These are phyloP conservation scores for Drosophila ustulata DNA, from an alignment of 2,888 invertebrate genomes.

Conservation along the genomic window DNA sequence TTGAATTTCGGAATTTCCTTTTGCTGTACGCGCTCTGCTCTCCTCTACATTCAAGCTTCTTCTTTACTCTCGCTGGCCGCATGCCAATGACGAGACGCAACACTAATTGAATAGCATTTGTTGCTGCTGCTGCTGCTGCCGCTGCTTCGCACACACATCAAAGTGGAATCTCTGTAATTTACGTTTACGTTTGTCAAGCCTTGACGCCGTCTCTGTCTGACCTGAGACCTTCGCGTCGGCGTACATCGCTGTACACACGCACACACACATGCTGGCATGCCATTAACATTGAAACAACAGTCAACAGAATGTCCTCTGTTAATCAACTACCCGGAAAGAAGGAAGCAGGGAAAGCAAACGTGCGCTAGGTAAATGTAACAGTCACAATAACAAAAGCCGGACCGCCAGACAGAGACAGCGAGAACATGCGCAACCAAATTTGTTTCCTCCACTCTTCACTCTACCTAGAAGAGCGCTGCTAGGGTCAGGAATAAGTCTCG, in stretches of 20 bases:
- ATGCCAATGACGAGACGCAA: conserved; percentile 65
- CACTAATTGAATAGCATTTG: conserved; percentile 73
- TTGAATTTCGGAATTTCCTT: conserved; percentile 66
- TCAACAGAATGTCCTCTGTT: conserved; percentile 47
- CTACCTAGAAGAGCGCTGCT: conserved; percentile 37
- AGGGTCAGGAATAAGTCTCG: conserved; percentile 17
- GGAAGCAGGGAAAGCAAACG: conserved; percentile 33
- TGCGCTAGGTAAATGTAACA: conserved; percentile 57
- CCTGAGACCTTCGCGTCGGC: conserved; percentile 52
- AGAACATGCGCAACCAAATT: conserved; percentile 36
- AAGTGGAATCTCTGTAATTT: conserved; percentile 69
- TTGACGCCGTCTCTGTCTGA: conserved; percentile 48
- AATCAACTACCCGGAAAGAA: conserved; percentile 41
- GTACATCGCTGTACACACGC: conserved; percentile 15
- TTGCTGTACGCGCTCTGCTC: conserved; percentile 22
- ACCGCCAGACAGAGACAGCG: conserved; percentile 7
- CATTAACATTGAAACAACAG: conserved; percentile 69
- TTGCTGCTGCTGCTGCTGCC: conserved; percentile 24
- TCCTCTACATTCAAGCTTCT: conserved; percentile 19
- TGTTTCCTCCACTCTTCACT: conserved; percentile 1
- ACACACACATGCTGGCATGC: conserved; percentile 43
- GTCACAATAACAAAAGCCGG: conserved; percentile 20
- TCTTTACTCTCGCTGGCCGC: conserved; percentile 28
- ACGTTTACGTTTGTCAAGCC: conserved; percentile 49
- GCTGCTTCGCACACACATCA: conserved; percentile 48